A percentile compares a stretch with the other conserved stretches of the same genome.
Conservation (phyloP, 1,140 invertebrate species). For the Heliconius congener region DNA sequence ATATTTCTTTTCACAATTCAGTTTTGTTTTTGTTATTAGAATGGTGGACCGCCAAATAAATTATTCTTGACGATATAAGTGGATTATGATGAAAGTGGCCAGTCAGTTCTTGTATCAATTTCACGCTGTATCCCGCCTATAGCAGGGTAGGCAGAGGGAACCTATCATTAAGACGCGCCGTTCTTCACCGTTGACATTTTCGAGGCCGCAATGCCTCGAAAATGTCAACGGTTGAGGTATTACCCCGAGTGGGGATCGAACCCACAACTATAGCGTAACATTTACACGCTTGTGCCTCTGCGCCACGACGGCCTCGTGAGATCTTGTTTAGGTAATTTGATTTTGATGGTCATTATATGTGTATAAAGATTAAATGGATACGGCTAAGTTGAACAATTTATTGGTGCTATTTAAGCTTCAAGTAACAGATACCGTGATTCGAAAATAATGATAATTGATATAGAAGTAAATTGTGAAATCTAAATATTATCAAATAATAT, state of each 20-base stretch:
- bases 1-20: constrained; percentile 20
- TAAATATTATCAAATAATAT: not conserved
- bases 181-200: too few relatives aligned
- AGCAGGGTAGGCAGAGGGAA: too few relatives aligned
- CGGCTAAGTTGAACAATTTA: constrained; percentile 16
- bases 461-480: not conserved
- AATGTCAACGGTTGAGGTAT: too few relatives aligned
- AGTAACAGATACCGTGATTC: constrained; percentile 3
- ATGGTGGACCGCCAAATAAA: constrained; percentile 31
- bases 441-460: constrained; percentile 15
- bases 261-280: too few relatives aligned
- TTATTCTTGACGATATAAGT: constrained; percentile 27
- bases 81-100: constrained; percentile 40
- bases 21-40: constrained; percentile 46
- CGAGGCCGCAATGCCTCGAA: too few relatives aligned
- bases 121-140: too few relatives aligned
- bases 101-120: too few relatives aligned
- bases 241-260: too few relatives aligned
- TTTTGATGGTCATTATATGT: constrained; percentile 38
- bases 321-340: constrained; percentile 39
- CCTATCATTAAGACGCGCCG: too few relatives aligned
- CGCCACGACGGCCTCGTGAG: constrained; percentile 17
- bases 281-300: too few relatives aligned
- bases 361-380: constrained; percentile 24
- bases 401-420: constrained; percentile 12